Conservation (phyloP, 2,113 vertebrate species). For the Laticauda colubrina region DNA sequence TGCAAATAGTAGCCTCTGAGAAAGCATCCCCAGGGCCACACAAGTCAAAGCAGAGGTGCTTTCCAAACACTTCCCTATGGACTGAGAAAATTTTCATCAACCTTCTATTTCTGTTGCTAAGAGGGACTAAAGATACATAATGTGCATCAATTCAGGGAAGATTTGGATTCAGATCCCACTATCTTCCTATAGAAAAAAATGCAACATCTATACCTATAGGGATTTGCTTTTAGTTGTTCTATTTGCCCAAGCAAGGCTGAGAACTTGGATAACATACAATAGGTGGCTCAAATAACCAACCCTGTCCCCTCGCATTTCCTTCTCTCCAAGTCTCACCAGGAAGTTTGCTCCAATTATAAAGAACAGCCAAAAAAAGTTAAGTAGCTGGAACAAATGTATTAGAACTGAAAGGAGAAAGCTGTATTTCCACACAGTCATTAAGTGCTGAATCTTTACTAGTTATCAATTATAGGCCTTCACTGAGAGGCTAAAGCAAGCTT, state of each 20-base stretch:
- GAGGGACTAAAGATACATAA: neutral
- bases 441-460: neutral
- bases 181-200: neutral
- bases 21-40: neutral
- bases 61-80: neutral
- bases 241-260: neutral
- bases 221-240: neutral
- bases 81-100: neutral
- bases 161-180: neutral
- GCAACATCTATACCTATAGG: neutral
- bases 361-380: neutral
- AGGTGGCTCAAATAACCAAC: neutral
- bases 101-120: neutral
- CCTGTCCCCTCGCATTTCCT: neutral
- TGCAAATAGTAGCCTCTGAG: neutral
- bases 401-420: neutral
- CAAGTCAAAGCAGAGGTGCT: neutral
- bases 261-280: neutral
- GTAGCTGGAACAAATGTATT: neutral
- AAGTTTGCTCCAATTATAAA: neutral
- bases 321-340: neutral
- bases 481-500: neutral
- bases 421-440: neutral
- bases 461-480: neutral
- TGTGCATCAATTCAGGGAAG: neutral